These are phyloP conservation scores for Phalanger gymnotis DNA, from an alignment of 2,797 vertebrate genomes.

Conservation along the genomic window DNA sequence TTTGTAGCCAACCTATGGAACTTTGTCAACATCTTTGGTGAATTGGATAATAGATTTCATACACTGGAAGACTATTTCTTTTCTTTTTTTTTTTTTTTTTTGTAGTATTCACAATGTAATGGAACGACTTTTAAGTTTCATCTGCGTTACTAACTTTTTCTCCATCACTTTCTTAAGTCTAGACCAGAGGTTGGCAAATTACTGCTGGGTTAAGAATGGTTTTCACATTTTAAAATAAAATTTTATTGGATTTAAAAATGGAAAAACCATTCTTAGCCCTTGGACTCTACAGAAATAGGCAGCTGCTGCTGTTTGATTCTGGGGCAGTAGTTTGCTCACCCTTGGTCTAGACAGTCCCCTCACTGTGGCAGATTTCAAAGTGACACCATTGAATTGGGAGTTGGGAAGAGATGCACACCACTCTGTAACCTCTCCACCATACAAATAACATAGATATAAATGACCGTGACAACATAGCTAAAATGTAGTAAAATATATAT, in stretches of 20 bases:
- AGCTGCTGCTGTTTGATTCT: background rate
- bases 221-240: background rate
- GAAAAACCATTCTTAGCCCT: background rate
- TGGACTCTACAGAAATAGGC: background rate
- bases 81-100: background rate
- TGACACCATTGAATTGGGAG: background rate
- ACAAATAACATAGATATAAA: background rate
- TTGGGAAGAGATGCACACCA: background rate
- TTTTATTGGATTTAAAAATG: background rate
- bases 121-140: background rate
- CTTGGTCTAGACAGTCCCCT: background rate
- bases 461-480: background rate
- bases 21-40: background rate
- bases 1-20: background rate
- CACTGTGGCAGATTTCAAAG: background rate
- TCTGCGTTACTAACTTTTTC: background rate
- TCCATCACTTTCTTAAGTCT: background rate
- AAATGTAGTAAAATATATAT: background rate
- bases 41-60: background rate
- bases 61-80: background rate
- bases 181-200: background rate
- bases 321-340: background rate
- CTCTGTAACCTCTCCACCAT: background rate
- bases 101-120: background rate
- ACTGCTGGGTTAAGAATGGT: background rate